These are phyloP conservation scores for Malacoctenus gilli DNA, from an alignment of 2,797 vertebrate genomes.

Conservation along the genomic window DNA sequence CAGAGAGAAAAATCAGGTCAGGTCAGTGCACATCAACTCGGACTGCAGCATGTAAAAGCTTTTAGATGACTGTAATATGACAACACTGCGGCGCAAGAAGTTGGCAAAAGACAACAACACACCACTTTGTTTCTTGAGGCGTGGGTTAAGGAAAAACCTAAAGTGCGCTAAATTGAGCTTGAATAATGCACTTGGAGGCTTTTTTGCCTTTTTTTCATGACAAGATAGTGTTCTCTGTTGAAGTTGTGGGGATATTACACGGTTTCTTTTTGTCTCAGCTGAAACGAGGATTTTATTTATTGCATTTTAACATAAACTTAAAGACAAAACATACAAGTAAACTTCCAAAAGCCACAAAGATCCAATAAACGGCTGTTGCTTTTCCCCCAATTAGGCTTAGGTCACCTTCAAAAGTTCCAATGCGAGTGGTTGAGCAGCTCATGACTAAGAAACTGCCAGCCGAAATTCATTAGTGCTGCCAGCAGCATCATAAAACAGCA, in stretches of 20 bases:
- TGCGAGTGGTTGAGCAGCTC: neutral
- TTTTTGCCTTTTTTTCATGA: too few relatives aligned
- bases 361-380: too few relatives aligned
- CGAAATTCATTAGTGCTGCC: too few relatives aligned
- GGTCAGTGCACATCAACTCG: conserved; percentile 46
- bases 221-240: too few relatives aligned
- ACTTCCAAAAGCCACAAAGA: neutral
- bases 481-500: conserved; percentile 14
- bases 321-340: too few relatives aligned
- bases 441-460: neutral
- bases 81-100: conserved; percentile 21
- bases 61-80: conserved; percentile 13
- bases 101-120: neutral
- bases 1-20: conserved; percentile 66
- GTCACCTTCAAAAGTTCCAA: too few relatives aligned
- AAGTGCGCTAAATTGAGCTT: neutral
- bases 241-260: too few relatives aligned
- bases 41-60: conserved; percentile 29
- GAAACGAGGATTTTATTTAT: too few relatives aligned
- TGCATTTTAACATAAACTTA: too few relatives aligned
- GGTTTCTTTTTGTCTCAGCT: too few relatives aligned
- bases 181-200: neutral
- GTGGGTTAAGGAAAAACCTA: neutral
- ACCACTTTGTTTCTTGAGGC: neutral
- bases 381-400: too few relatives aligned